Percentiles rank a stretch among this genome's conserved stretches.
Conservation (phyloP, 2,113 vertebrate genomes). For the Tupaia chinensis region DNA sequence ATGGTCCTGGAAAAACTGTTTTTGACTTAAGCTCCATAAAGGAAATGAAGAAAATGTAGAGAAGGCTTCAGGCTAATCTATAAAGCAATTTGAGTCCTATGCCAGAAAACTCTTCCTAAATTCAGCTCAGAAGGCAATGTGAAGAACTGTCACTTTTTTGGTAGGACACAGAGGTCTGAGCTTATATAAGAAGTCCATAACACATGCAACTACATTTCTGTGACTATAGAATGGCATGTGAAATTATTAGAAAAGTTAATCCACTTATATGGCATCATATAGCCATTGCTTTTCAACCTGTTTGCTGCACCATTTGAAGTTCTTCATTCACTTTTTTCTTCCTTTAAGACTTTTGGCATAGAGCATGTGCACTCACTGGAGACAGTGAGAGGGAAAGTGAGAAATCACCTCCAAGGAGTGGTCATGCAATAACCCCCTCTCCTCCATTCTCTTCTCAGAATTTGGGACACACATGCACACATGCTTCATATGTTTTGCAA, state of each 20-base stretch:
- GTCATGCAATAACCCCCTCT: too few relatives aligned
- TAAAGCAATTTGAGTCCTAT: conserved; percentile 59
- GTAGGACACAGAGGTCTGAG: not conserved
- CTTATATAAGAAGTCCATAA: not conserved
- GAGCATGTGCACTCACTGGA: too few relatives aligned
- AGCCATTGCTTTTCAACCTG: not conserved
- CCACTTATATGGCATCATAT: not conserved
- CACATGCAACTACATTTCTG: not conserved
- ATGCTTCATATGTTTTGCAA: too few relatives aligned
- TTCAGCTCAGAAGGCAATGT: conserved; percentile 43
- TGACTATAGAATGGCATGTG: not conserved
- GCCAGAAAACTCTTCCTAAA: conserved; percentile 47
- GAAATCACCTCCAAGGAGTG: too few relatives aligned
- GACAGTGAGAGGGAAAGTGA: too few relatives aligned
- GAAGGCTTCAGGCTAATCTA: conserved; percentile 64
- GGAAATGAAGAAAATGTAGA: conserved; percentile 75
- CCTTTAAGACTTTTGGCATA: too few relatives aligned
- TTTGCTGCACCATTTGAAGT: not conserved
- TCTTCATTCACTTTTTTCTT: not conserved
- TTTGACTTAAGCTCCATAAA: conserved; percentile 65
- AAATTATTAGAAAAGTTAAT: not conserved
- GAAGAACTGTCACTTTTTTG: conserved; percentile 21
- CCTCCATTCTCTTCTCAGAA: too few relatives aligned
- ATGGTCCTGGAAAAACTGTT: conserved; percentile 66
- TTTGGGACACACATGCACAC: too few relatives aligned